These are phyloP conservation scores for Cantharis flavilabris DNA, from an alignment of 2,888 invertebrate genomes.

Conservation along the genomic window DNA sequence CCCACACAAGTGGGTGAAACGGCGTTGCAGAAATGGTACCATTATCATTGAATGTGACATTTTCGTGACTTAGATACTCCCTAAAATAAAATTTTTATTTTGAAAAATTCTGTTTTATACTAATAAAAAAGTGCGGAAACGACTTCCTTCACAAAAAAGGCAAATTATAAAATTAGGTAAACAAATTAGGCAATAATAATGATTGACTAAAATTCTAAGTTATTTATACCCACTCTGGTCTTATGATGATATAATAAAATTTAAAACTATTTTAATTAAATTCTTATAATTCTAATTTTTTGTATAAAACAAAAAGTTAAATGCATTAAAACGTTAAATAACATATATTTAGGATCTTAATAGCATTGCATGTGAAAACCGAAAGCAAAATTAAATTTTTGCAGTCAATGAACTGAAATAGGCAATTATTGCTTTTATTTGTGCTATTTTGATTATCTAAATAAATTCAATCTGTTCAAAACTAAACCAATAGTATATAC, in stretches of 20 bases:
- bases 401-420: not conserved
- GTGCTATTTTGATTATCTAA: not conserved
- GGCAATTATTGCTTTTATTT: not conserved
- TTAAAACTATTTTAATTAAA: not conserved
- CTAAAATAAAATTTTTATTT: slow-evolving; percentile 57
- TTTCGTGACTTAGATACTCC: slow-evolving; percentile 71
- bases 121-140: not conserved
- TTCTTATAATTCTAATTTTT: not conserved
- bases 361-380: not conserved
- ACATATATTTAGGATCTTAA: not conserved
- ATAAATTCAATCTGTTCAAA: not conserved
- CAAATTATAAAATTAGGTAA: not conserved
- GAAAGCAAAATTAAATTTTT: not conserved
- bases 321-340: not conserved
- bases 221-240: not conserved
- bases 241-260: not conserved
- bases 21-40: slow-evolving; percentile 74
- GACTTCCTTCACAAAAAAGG: not conserved
- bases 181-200: not conserved
- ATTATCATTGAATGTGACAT: slow-evolving; percentile 75
- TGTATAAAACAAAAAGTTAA: not conserved
- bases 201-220: not conserved
- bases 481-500: not conserved
- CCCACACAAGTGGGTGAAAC: slow-evolving; percentile 74
- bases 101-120: not conserved